These are phyloP conservation scores for Coronaproctus castanopsis DNA, from an alignment of 2,888 invertebrate species.

Conservation along the genomic window DNA sequence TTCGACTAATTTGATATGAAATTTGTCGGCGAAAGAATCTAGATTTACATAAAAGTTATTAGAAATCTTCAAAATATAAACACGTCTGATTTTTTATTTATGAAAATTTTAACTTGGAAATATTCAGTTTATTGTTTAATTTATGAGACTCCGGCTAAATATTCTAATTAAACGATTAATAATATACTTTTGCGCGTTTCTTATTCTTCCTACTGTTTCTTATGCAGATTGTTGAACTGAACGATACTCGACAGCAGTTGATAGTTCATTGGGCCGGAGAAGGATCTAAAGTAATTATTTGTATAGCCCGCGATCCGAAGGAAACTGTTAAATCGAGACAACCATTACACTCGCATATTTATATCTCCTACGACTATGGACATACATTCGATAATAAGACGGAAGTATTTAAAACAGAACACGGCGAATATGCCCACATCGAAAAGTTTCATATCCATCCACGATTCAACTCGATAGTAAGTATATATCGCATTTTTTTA, in stretches of 20 bases:
- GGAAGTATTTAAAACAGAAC: conserved; percentile 37
- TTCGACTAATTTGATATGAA: too few species aligned
- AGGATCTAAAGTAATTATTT: conserved; percentile 67
- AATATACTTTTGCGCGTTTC: too few species aligned
- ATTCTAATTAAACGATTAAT: too few species aligned
- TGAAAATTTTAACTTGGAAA: too few species aligned
- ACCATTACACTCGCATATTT: conserved; percentile 45
- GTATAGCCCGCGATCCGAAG: conserved; percentile 55
- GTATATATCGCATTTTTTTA: too few species aligned
- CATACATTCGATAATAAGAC: conserved; percentile 55
- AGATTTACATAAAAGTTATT: too few species aligned
- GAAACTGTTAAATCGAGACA: conserved; percentile 18
- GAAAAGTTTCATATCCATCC: conserved; percentile 73
- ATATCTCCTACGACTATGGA: conserved; percentile 73
- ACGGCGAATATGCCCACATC: conserved; percentile 41
- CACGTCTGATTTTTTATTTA: too few species aligned
- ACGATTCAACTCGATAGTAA: conserved; percentile 54
- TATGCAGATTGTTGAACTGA: conserved; percentile 30
- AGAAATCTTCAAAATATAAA: too few species aligned
- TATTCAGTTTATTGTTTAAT: too few species aligned
- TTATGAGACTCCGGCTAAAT: too few species aligned
- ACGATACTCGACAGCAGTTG: conserved; percentile 70
- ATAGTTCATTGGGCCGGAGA: conserved; percentile 87
- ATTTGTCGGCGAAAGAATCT: too few species aligned
- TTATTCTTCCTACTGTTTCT: too few species aligned